A percentile compares a stretch with the other conserved stretches of the same genome.
Evolutionary conservation across 2,113 vertebrate species (phyloP).

Genomic region (Mormyrus lacerda): DNA sequence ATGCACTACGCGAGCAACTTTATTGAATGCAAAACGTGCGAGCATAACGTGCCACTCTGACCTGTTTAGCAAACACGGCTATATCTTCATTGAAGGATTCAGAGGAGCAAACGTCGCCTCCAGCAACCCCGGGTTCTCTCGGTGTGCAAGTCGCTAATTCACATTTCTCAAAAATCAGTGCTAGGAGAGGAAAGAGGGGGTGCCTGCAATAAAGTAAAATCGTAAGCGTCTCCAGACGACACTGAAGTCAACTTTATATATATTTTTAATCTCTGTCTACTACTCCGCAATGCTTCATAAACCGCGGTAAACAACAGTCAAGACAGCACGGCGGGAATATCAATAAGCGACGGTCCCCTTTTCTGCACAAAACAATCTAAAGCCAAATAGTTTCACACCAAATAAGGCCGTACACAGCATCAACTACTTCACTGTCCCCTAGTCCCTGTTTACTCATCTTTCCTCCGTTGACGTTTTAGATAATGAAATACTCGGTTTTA

Average conservation of each 20-base stretch:
- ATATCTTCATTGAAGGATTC: constrained; percentile 99
- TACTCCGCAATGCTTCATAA: neutral
- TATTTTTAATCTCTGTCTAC: neutral
- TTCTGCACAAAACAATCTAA: neutral
- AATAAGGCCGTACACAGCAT: constrained; percentile 4
- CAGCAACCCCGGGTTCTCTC: constrained; percentile 96
- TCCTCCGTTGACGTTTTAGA: neutral
- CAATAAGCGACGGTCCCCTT: neutral
- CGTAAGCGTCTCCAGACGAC: constrained; percentile 60
- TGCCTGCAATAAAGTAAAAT: constrained; percentile 86
- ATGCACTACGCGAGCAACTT: neutral
- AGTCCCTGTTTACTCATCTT: neutral
- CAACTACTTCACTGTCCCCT: neutral
- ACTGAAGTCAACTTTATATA: neutral
- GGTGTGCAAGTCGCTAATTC: constrained; percentile 99
- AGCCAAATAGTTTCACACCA: constrained; percentile 14
- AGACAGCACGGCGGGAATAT: neutral
- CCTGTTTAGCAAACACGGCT: constrained; percentile 99
- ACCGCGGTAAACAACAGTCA: neutral
- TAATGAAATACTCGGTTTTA: neutral
- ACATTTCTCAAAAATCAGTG: constrained; percentile 99
- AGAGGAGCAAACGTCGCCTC: constrained; percentile 97
- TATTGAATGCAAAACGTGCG: neutral
- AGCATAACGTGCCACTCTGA: constrained; percentile 59
- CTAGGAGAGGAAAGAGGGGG: constrained; percentile 97